These are phyloP conservation scores for Sciurus vulgaris DNA, from an alignment of 2,797 vertebrate genomes.

Conservation along the genomic window DNA sequence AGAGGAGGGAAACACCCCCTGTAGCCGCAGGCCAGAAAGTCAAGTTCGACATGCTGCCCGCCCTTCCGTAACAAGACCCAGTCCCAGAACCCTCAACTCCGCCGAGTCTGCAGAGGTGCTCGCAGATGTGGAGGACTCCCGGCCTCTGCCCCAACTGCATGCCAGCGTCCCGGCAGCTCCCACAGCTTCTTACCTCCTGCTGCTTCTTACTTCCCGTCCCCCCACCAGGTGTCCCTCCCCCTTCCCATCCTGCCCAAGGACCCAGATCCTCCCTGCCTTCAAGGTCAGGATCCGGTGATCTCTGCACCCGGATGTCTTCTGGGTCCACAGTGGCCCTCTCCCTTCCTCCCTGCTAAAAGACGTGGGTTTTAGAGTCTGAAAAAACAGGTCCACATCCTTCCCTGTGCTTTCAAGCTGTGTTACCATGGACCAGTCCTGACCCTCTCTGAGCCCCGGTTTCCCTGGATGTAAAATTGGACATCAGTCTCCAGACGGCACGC, in stretches of 20 bases:
- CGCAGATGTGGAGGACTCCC: rapidly evolving
- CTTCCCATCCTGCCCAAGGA: no score
- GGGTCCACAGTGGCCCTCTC: rapidly evolving
- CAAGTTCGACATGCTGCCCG: not conserved
- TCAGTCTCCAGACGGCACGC: rapidly evolving
- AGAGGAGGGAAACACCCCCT: not conserved
- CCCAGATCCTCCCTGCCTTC: not conserved
- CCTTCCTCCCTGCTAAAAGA: not conserved
- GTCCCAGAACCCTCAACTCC: not conserved
- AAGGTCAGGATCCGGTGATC: rapidly evolving
- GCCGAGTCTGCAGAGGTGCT: rapidly evolving
- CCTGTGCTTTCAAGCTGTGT: not conserved
- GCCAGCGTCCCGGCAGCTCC: not conserved
- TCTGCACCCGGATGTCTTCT: not conserved
- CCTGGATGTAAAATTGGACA: not conserved
- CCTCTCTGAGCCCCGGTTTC: not conserved
- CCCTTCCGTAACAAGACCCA: no score
- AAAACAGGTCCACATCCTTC: not conserved
- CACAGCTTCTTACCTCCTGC: not conserved
- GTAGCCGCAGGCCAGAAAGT: not conserved
- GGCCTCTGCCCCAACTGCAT: not conserved
- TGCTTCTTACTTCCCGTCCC: not conserved
- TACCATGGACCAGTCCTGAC: not conserved
- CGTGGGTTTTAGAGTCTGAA: not conserved
- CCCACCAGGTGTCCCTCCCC: no score